These are phyloP conservation scores for Myiagra hebetior DNA, from an alignment of 2,113 vertebrate species.

Conservation along the genomic window DNA sequence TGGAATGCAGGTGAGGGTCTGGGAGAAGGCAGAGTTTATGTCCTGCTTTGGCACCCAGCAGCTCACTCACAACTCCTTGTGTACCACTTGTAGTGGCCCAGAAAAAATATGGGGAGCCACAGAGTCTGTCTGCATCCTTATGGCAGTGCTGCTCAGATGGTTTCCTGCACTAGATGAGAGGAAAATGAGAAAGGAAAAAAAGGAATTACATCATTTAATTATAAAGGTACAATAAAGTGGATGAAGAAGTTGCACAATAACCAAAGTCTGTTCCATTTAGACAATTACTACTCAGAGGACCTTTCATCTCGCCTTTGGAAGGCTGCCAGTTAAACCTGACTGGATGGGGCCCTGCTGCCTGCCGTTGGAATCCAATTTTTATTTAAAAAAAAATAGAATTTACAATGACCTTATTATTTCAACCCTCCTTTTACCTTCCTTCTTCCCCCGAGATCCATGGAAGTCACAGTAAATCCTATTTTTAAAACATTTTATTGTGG, in stretches of 20 bases:
- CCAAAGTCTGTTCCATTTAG: conserved; percentile 30
- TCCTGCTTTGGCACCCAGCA: not conserved
- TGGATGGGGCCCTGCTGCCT: not conserved
- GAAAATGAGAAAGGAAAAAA: not conserved
- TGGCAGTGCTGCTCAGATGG: not conserved
- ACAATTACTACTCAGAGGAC: conserved; percentile 21
- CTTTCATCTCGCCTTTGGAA: conserved; percentile 9
- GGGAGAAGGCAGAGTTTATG: not conserved
- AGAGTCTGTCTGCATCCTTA: not conserved
- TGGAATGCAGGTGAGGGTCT: not conserved
- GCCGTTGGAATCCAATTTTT: conserved; percentile 1
- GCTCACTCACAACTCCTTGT: not conserved
- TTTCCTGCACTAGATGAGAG: not conserved
- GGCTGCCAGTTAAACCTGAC: conserved; percentile 41
- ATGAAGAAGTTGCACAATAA: conserved; percentile 29
- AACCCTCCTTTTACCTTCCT: not conserved
- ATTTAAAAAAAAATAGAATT: not conserved
- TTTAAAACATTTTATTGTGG: not conserved
- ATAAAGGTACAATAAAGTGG: conserved; percentile 40
- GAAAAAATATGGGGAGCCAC: not conserved
- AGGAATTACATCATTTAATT: conserved; percentile 44
- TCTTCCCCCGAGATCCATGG: not conserved
- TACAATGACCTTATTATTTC: not conserved
- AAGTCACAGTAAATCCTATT: not conserved
- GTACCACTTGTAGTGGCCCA: not conserved